Evolutionary conservation across 2,888 invertebrate genomes (phyloP), one percentile per base, ranked within the genome.

Genomic region (Spilosoma lubricipeda): DNA sequence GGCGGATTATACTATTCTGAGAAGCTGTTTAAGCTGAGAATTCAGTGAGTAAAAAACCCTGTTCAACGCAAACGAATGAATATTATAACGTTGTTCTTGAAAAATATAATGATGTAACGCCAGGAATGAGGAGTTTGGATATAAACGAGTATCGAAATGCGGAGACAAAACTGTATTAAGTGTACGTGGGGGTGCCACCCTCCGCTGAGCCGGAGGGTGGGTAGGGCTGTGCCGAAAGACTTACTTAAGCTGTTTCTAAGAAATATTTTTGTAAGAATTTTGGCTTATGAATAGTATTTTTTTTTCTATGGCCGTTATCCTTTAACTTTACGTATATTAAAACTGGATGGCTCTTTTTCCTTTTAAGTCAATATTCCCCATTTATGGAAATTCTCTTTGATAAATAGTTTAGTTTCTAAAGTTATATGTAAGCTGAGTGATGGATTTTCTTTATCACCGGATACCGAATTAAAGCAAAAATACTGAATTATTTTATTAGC

Each of bases 151-250:
- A 93, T 94, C 92, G 90, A 93, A 94, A 93, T 92, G 93, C 88
- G 86, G 85, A 90, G 90, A 93, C 94, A 93, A 93, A 94, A 94
- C 94, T 93, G 93, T 92, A 93, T 94, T 93, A 93, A 89, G 88
- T 85, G 87, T 87, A 88, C 89, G 91, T 88, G 90, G 82, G 85
- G 81, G 83, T 77, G 70, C 72, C 77, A 76, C 80, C 81, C 79
- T 76, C 79, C 75, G 64, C 15, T 33, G 64, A 5, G 63, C n/a
- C 33, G 23, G 71, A 72, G 82, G 83, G 79, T 82, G 85, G 80
- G 71, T 84, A 90, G 89, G 88, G 86, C 71, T 88, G 88, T 15
- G 70, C 59, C 65, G n/a, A 56, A 76, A n/a, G 65, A 56, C 45
- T 69, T 59, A 30, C 66, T 65, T 45, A 48, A 65, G 48, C 45